Evolutionary conservation across 1,140 invertebrate genomes (phyloP).

Genomic region (Danaus melanippus): DNA sequence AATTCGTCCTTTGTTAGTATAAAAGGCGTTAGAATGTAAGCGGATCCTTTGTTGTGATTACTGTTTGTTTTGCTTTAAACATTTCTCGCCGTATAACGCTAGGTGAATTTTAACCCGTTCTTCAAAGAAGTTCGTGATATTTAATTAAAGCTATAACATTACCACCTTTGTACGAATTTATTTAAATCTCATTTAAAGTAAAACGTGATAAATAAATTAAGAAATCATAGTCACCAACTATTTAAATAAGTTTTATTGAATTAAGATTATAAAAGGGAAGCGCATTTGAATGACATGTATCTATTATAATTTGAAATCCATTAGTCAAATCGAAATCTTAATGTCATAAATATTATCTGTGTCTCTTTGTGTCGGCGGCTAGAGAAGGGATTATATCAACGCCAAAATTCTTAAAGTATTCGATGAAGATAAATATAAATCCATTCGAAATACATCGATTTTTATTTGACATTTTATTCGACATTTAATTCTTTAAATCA

Average conservation of each 20-base stretch:
- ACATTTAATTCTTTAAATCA: neutral
- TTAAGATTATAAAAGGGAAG: constrained; percentile 10
- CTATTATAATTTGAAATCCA: constrained; percentile 20
- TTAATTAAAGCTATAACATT: too few species aligned
- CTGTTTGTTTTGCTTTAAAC: constrained; percentile 36
- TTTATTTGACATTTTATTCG: too few species aligned
- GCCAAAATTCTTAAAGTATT: constrained; percentile 14
- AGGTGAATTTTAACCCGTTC: constrained; percentile 10
- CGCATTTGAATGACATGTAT: constrained; percentile 14
- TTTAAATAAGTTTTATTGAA: constrained; percentile 2
- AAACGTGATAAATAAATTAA: too few species aligned
- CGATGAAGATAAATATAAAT: constrained; percentile 9
- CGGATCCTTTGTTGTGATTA: constrained; percentile 62
- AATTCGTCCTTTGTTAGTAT: constrained; percentile 66
- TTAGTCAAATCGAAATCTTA: constrained; percentile 19
- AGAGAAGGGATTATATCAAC: constrained; percentile 18
- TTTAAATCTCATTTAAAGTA: too few species aligned
- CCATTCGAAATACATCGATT: too few species aligned
- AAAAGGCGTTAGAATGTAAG: constrained; percentile 67
- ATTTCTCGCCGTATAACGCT: constrained; percentile 13
- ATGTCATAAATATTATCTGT: constrained; percentile 18
- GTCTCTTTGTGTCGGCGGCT: constrained; percentile 16
- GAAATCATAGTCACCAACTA: too few species aligned
- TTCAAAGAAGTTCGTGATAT: neutral
- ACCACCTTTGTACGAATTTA: too few species aligned